Evolutionary conservation across 2,113 vertebrate genomes (phyloP), one percentile per base, ranked within the genome.

Genomic region (Hyperopisus bebe): DNA sequence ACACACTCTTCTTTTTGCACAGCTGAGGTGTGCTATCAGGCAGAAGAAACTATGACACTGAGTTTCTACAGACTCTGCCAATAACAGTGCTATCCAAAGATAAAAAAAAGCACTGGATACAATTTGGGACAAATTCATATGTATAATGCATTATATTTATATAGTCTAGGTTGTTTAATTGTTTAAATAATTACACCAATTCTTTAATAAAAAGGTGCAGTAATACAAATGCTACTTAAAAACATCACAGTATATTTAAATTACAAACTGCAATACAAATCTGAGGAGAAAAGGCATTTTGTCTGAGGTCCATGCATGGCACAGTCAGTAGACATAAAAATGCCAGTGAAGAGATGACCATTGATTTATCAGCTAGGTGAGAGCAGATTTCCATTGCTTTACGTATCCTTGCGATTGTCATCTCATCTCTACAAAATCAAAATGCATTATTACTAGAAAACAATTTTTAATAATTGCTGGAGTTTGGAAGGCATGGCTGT

Each of bases 331-430:
- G 74, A 42, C 74, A 42, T 84, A 47, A 47, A 42, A 88, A 48
- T 85, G 27, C 44, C 70, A 27, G 27, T 53, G 47, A 70, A 84
- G 94, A 93, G 93, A 94, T 94, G 94, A 94, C 92, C 93, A 95
- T 95, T 94, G 94, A 95, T 95, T 94, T 92, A 91, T 90, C 92
- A 93, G 91, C 88, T 48, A 90, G 92, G 90, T 92, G 93, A 94
- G 92, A 92, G 92, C 91, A 86, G 91, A 93, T 90, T 74, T 92
- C 93, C 90, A 91, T 91, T 92, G 42, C 84, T 66, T 93, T 92
- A 91, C 92, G 92, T 92, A 93, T 93, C 89, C 92, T 92, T 90
- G 89, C 93, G 94, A 94, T 94, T 93, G 95, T 93, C 93, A 88
- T 35, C 90, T 86, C 88, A 88, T 92, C 90, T 91, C 88, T 92